These are phyloP conservation scores for Strigamia transsilvanica DNA, from an alignment of 2,888 invertebrate species.

Conservation along the genomic window DNA sequence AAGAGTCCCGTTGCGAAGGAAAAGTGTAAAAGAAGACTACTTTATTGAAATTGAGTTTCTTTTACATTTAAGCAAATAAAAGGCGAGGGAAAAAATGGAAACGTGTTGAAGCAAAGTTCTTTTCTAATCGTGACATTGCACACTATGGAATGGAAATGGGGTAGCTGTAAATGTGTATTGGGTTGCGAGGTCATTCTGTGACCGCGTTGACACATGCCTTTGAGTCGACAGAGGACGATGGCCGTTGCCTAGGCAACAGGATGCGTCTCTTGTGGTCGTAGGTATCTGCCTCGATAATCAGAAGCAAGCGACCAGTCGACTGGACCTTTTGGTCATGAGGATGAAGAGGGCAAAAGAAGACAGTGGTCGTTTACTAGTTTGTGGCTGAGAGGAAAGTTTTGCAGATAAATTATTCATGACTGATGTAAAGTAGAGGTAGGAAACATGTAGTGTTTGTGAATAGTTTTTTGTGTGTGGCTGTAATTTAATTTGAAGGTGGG, in stretches of 20 bases:
- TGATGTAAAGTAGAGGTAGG: slow-evolving; percentile 5
- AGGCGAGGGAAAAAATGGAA: not conserved
- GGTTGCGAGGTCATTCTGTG: not conserved
- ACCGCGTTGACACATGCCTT: slow-evolving; percentile 34
- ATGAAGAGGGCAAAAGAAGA: slow-evolving; percentile 29
- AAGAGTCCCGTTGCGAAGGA: not conserved
- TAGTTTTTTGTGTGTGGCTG: slow-evolving; percentile 2
- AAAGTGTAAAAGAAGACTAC: not conserved
- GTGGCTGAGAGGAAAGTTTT: slow-evolving; percentile 42
- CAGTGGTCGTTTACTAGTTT: slow-evolving; percentile 39
- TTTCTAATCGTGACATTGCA: slow-evolving; percentile 35
- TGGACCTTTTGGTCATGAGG: slow-evolving; percentile 29
- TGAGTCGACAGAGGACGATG: slow-evolving; percentile 9
- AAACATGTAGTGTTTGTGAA: not conserved
- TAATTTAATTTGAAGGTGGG: slow-evolving; percentile 27
- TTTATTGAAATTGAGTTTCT: slow-evolving; percentile 15
- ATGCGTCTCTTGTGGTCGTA: slow-evolving; percentile 2
- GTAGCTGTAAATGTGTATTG: not conserved
- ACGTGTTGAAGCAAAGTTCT: slow-evolving; percentile 6
- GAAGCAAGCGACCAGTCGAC: slow-evolving; percentile 41
- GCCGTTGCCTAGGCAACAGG: slow-evolving; percentile 34
- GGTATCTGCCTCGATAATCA: slow-evolving; percentile 42
- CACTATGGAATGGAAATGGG: not conserved
- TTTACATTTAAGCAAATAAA: not conserved
- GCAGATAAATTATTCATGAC: slow-evolving; percentile 34